phyloP scores from a whole-genome alignment of 2,113 vertebrate genomes.

The Aix galericulata region DNA sequence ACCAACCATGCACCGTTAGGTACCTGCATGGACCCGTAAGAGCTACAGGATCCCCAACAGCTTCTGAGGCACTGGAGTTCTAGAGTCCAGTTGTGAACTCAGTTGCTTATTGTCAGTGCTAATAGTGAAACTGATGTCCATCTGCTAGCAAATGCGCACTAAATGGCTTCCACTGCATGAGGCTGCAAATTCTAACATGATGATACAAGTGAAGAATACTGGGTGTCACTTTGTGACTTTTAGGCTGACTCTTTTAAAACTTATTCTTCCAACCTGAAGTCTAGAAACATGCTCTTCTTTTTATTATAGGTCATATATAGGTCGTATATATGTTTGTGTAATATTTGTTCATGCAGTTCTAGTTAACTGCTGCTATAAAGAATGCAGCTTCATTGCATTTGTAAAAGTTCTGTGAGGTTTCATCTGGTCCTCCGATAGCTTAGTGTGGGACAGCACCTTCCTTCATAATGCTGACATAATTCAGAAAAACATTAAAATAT shows the following conservation, averaged over 20 bases:
- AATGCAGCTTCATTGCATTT: background rate
- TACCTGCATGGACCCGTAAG: background rate
- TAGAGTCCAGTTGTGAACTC: background rate
- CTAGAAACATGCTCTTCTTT: background rate
- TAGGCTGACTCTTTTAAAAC: background rate
- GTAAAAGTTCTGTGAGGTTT: background rate
- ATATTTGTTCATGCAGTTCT: background rate
- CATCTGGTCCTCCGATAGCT: background rate
- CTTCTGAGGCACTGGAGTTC: background rate
- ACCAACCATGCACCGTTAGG: background rate
- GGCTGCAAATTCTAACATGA: background rate
- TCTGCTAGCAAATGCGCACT: background rate
- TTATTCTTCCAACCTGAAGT: background rate
- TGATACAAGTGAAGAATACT: rapidly evolving
- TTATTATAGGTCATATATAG: background rate
- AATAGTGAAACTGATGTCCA: background rate
- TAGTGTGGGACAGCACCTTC: rapidly evolving
- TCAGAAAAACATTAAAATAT: background rate
- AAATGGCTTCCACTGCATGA: background rate
- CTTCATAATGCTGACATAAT: background rate
- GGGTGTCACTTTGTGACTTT: background rate
- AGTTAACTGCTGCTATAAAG: background rate
- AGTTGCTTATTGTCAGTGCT: background rate
- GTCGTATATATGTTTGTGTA: background rate
- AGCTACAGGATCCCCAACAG: background rate